phyloP scores from a whole-genome alignment of 2,113 vertebrate genomes.

The Anas platyrhynchos region DNA sequence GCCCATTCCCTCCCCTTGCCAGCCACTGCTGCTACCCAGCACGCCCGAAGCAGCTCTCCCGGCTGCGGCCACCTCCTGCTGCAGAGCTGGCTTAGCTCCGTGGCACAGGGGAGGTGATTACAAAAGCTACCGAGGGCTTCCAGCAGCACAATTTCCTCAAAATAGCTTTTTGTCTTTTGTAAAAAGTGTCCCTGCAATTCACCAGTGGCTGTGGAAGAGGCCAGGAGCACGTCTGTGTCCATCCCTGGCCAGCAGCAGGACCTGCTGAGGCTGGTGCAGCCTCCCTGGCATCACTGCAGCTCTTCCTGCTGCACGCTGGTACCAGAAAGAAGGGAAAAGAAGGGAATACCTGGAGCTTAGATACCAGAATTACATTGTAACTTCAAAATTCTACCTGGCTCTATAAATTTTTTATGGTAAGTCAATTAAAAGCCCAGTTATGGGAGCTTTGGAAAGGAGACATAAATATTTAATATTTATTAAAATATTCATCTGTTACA shows the following conservation, averaged over 20 bases:
- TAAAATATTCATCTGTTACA: conserved; percentile 59
- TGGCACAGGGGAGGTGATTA: background rate
- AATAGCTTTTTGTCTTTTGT: background rate
- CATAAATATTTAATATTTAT: conserved; percentile 60
- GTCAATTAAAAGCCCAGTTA: conserved; percentile 61
- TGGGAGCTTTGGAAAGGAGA: conserved; percentile 5
- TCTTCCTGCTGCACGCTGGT: background rate
- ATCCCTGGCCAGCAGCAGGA: background rate
- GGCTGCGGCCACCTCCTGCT: background rate
- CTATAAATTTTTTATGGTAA: conserved; percentile 54
- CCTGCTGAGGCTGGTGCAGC: background rate
- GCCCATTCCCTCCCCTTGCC: background rate
- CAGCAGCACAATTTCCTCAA: background rate
- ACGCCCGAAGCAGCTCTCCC: fast-evolving
- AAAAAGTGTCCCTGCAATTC: fast-evolving
- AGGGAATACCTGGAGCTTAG: background rate
- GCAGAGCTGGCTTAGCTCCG: background rate
- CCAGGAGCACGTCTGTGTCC: fast-evolving
- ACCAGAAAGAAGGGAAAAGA: background rate
- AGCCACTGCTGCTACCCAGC: background rate
- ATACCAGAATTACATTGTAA: background rate
- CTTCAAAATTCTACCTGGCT: conserved; percentile 36
- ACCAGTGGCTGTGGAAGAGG: background rate
- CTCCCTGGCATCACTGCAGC: background rate
- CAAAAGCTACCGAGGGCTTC: background rate